Percentiles rank a stretch among this genome's conserved stretches.
phyloP scores from a whole-genome alignment of 2,113 vertebrate species.

The Lamprotornis superbus region DNA sequence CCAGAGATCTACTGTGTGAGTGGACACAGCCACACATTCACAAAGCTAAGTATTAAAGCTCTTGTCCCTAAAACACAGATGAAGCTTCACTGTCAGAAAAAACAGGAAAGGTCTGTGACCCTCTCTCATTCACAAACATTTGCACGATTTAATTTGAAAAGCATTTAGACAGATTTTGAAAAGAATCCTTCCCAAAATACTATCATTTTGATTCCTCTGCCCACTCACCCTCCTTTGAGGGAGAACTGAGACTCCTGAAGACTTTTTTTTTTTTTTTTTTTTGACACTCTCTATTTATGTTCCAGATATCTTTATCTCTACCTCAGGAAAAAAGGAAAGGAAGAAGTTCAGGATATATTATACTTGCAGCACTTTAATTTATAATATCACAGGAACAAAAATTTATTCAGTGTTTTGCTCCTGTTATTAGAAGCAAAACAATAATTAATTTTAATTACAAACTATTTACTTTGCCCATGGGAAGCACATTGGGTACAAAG shows the following conservation, averaged over 20 bases:
- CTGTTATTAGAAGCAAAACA: background rate
- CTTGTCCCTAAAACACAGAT: background rate
- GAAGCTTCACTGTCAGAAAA: background rate
- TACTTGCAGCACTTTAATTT: background rate
- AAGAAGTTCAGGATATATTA: background rate
- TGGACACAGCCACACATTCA: background rate
- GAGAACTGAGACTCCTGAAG: background rate
- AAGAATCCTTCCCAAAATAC: background rate
- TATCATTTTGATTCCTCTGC: background rate
- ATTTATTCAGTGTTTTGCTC: background rate
- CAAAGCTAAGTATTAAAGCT: background rate
- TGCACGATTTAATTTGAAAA: background rate
- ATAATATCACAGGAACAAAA: background rate
- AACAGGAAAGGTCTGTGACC: background rate
- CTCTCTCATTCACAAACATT: background rate
- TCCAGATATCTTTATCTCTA: constrained; percentile 8
- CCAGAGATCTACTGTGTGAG: background rate
- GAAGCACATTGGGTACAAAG: background rate
- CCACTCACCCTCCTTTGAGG: background rate
- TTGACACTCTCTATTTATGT: background rate
- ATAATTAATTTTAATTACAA: background rate
- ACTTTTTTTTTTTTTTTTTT: background rate
- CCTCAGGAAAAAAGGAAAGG: constrained; percentile 1
- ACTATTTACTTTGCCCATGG: background rate
- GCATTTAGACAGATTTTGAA: background rate